phyloP scores from a whole-genome alignment of 2,113 vertebrate genomes.

The Cyanistes caeruleus region DNA sequence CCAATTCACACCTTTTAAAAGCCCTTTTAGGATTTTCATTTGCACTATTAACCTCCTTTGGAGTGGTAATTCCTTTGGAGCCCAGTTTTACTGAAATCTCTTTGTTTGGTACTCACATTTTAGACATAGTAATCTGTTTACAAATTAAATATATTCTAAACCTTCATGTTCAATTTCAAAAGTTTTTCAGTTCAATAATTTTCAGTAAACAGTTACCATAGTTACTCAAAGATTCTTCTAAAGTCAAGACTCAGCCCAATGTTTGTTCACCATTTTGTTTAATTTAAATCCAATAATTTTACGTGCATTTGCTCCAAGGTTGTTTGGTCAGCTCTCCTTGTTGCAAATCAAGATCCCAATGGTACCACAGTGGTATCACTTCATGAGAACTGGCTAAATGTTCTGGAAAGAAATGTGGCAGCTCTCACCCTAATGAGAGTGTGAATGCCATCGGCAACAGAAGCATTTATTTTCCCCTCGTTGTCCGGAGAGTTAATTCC shows the following conservation, averaged over 20 bases:
- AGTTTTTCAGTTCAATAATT: conserved; percentile 15
- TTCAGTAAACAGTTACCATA: conserved; percentile 42
- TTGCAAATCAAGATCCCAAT: background rate
- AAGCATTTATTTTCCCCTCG: background rate
- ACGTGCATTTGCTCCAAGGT: background rate
- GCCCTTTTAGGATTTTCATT: background rate
- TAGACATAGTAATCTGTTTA: background rate
- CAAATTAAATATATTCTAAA: background rate
- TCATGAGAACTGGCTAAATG: background rate
- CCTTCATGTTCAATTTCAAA: background rate
- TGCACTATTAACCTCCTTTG: background rate
- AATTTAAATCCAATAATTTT: background rate
- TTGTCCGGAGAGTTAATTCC: background rate
- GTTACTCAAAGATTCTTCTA: background rate
- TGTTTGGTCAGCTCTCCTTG: background rate
- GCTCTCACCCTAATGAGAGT: background rate
- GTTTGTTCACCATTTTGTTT: background rate
- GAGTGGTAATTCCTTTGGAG: background rate
- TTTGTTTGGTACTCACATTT: background rate
- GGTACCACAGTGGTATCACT: background rate
- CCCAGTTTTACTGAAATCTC: background rate
- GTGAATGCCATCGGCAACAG: background rate
- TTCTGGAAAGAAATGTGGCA: background rate
- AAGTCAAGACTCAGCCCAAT: background rate
- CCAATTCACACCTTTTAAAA: background rate